phyloP scores from a whole-genome alignment of 2,888 invertebrate genomes.

The Metalampra italica region DNA sequence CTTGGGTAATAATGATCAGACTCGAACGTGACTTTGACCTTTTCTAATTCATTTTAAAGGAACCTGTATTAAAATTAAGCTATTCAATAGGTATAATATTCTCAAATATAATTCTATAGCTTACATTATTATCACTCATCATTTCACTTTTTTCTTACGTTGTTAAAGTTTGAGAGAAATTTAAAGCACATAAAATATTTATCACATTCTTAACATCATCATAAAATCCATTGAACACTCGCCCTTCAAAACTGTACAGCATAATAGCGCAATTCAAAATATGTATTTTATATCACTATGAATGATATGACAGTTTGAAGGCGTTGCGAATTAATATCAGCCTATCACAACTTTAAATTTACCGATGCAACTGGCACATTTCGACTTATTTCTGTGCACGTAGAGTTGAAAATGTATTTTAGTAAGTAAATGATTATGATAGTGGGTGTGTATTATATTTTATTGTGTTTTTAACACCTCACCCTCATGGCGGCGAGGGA shows the following conservation, averaged over 20 bases:
- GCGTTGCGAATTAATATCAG: constrained; percentile 70
- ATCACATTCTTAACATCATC: constrained; percentile 38
- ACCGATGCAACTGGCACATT: neutral
- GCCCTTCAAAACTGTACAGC: constrained; percentile 43
- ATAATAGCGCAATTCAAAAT: constrained; percentile 66
- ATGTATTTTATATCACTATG: constrained; percentile 71
- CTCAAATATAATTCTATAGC: too few relatives aligned
- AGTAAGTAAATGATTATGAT: neutral
- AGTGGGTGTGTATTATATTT: constrained; percentile 47
- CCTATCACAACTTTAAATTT: constrained; percentile 20
- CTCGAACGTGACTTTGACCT: too few relatives aligned
- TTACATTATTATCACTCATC: too few relatives aligned
- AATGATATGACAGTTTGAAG: constrained; percentile 77
- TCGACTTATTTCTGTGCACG: constrained; percentile 9
- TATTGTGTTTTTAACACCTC: constrained; percentile 77
- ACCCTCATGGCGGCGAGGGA: constrained; percentile 46
- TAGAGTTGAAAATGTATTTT: constrained; percentile 11
- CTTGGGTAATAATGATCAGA: too few relatives aligned
- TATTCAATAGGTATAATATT: too few relatives aligned
- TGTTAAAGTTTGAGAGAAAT: too few relatives aligned
- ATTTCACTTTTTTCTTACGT: too few relatives aligned
- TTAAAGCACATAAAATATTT: constrained; percentile 28
- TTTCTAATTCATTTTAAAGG: too few relatives aligned
- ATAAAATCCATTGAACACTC: constrained; percentile 41
- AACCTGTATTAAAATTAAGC: too few relatives aligned